phyloP scores from a whole-genome alignment of 2,888 invertebrate genomes.

The Exocentrus adspersus region DNA sequence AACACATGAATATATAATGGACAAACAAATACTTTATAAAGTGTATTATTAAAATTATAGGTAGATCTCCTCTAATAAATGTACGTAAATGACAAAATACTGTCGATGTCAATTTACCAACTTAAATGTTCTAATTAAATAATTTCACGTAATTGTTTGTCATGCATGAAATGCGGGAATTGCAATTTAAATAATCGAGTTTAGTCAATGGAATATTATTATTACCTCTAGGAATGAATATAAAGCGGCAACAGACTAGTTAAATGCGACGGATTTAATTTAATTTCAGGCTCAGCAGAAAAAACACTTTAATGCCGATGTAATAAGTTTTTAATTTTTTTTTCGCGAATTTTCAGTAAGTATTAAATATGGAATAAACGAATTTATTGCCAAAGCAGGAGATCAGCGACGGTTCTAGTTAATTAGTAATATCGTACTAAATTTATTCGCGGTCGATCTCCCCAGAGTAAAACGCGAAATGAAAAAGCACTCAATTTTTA shows the following conservation, averaged over 20 bases:
- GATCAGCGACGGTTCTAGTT: slow-evolving; percentile 55
- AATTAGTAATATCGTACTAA: slow-evolving; percentile 54
- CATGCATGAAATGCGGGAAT: slow-evolving; percentile 13
- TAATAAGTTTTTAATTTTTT: slow-evolving; percentile 33
- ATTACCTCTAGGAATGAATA: slow-evolving; percentile 45
- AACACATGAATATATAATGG: slow-evolving; percentile 22
- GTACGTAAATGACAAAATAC: slow-evolving; percentile 21
- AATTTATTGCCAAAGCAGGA: slow-evolving; percentile 46
- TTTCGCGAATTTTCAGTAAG: slow-evolving; percentile 22
- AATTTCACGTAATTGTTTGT: slow-evolving; percentile 25
- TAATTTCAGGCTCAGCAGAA: slow-evolving; percentile 32
- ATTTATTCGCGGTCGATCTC: slow-evolving; percentile 52
- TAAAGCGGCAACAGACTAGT: slow-evolving; percentile 45
- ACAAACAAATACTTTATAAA: slow-evolving; percentile 17
- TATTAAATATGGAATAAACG: slow-evolving; percentile 41
- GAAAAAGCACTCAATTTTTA: slow-evolving; percentile 67
- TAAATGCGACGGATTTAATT: slow-evolving; percentile 47
- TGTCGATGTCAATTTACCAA: slow-evolving; percentile 25
- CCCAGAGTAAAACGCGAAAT: slow-evolving; percentile 51
- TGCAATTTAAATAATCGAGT: slow-evolving; percentile 23
- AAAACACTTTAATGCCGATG: slow-evolving; percentile 28
- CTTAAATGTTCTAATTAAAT: slow-evolving; percentile 26
- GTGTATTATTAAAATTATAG: slow-evolving; percentile 28
- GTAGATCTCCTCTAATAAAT: slow-evolving; percentile 15
- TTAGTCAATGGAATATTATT: slow-evolving; percentile 29